Evolutionary conservation across 2,797 vertebrate genomes (phyloP).

Genomic region (Orientallactaga sibirica): DNA sequence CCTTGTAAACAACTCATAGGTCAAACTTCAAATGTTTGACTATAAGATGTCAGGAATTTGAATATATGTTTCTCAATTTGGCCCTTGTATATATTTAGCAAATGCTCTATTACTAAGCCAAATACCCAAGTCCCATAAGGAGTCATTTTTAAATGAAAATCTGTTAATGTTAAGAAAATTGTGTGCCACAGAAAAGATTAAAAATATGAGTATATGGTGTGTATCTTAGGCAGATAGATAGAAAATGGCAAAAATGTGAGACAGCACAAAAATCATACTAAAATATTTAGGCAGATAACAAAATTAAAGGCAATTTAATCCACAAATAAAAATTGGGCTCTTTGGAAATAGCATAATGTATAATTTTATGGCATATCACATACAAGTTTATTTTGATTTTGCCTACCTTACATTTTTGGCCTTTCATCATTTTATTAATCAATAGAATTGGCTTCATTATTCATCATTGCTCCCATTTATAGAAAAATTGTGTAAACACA

Average conservation of each 20-base stretch:
- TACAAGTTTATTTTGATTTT: background rate
- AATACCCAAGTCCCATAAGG: background rate
- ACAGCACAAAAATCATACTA: background rate
- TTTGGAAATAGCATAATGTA: background rate
- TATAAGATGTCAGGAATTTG: too few species aligned
- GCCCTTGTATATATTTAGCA: too few species aligned
- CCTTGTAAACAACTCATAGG: background rate
- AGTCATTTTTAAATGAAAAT: constrained; percentile 8
- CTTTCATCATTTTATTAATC: background rate
- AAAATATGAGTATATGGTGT: background rate
- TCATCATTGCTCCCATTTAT: background rate
- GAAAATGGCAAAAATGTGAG: background rate
- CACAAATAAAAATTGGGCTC: background rate
- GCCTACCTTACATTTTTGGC: background rate
- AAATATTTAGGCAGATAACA: background rate
- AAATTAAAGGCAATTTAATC: background rate
- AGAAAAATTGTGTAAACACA: background rate
- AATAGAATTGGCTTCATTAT: background rate
- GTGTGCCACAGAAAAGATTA: background rate
- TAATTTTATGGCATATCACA: background rate
- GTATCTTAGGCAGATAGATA: background rate
- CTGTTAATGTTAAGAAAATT: background rate
- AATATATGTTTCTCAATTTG: too few species aligned
- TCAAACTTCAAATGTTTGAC: background rate
- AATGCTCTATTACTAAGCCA: too few species aligned